Conservation (phyloP, 64 coral and sea anemone genomes). For the Cladopsammia gracilis region DNA sequence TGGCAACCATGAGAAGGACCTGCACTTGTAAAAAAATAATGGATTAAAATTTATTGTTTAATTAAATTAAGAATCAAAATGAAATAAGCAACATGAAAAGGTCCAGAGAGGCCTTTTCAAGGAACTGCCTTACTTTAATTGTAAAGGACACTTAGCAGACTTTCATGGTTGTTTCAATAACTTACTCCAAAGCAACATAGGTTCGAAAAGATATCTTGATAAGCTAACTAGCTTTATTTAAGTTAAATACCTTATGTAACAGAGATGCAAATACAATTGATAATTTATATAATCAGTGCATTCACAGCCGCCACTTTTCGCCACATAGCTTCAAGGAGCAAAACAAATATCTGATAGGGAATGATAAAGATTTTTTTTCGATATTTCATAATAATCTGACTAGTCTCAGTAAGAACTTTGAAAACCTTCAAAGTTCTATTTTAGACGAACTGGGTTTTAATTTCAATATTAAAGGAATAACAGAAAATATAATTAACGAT, state of each 20-base stretch:
- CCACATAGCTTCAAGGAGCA: too few relatives aligned
- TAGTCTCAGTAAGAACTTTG: conserved; percentile 7
- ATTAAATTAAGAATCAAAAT: too few relatives aligned
- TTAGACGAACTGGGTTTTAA: conserved; percentile 41
- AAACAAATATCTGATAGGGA: too few relatives aligned
- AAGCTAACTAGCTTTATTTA: not conserved
- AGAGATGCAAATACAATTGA: too few relatives aligned
- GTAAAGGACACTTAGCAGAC: not conserved
- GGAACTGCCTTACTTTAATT: not conserved
- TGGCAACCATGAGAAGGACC: too few relatives aligned
- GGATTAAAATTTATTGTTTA: too few relatives aligned
- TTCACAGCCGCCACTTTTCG: too few relatives aligned
- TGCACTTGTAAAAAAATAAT: too few relatives aligned
- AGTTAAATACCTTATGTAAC: too few relatives aligned
- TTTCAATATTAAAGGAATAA: conserved; percentile 33
- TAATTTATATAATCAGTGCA: too few relatives aligned
- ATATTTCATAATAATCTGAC: conserved; percentile 43
- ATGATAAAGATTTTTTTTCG: too few relatives aligned
- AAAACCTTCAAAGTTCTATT: conserved; percentile 6
- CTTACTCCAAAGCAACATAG: not conserved
- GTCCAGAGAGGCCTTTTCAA: not conserved
- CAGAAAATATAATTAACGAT: conserved; percentile 15
- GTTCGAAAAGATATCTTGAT: not conserved
- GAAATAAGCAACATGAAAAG: not conserved
- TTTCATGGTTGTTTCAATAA: not conserved